Conservation (phyloP, 2,888 invertebrate species). For the Petrophora chlorosata region DNA sequence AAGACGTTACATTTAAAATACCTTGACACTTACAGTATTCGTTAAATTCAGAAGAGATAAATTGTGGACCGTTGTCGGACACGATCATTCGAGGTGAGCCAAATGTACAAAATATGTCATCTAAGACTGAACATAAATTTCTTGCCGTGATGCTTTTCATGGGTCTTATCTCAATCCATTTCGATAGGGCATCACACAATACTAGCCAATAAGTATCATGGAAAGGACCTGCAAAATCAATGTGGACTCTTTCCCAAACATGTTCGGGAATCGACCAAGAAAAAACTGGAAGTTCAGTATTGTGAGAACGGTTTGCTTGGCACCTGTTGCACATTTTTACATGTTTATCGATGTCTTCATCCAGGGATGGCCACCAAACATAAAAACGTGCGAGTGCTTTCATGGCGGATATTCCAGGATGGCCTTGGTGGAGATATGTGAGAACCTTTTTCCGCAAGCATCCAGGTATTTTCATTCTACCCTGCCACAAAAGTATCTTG, state of each 20-base stretch:
- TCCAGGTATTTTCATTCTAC: too few species aligned
- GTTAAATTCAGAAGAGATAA: background rate
- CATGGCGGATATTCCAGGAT: background rate
- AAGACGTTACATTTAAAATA: conserved; percentile 21
- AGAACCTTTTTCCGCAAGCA: too few species aligned
- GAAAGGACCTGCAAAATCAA: background rate
- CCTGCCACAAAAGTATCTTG: too few species aligned
- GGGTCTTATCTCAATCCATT: conserved; percentile 1
- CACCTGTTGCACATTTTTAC: background rate
- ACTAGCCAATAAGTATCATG: background rate
- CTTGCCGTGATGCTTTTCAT: background rate
- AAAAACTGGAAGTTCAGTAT: conserved; percentile 1
- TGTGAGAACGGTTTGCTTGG: background rate
- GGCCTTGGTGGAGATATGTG: too few species aligned
- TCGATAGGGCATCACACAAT: background rate
- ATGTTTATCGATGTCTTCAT: background rate
- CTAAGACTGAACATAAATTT: background rate
- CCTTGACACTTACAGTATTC: background rate
- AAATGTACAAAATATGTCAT: background rate
- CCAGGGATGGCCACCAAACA: background rate
- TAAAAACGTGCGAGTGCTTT: background rate
- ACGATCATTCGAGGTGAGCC: background rate
- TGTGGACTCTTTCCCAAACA: background rate
- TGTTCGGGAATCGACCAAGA: background rate
- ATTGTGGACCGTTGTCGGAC: background rate